phyloP scores from a whole-genome alignment of 2,797 vertebrate species.

The Tokudaia tokunoshimensis region DNA sequence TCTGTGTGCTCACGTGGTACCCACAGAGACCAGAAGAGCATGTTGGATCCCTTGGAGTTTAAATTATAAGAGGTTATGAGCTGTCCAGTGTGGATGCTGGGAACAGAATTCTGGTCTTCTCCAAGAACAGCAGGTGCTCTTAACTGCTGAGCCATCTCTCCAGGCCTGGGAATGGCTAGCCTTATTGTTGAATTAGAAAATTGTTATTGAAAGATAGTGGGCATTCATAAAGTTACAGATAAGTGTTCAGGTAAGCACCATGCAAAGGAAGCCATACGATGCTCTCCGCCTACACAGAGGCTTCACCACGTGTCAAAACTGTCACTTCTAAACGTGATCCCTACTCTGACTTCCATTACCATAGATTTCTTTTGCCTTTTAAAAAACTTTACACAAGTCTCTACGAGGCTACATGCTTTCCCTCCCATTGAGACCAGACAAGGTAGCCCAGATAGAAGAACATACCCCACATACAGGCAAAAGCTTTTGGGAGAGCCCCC shows the following conservation, averaged over 20 bases:
- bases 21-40: no score
- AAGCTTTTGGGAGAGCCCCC: not conserved
- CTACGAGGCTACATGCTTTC: not conserved
- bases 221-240: not conserved
- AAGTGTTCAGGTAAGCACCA: not conserved
- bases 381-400: not conserved
- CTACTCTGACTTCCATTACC: not conserved
- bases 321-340: not conserved
- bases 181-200: not conserved
- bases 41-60: not conserved
- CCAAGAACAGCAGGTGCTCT: not conserved
- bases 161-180: not conserved
- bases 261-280: not conserved
- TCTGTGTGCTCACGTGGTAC: not conserved
- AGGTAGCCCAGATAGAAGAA: not conserved
- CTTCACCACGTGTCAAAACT: not conserved
- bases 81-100: not conserved
- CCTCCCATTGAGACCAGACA: not conserved
- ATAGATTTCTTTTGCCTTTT: not conserved
- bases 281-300: not conserved
- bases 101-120: not conserved
- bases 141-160: not conserved
- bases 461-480: not conserved
- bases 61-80: not conserved
- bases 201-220: not conserved